Evolutionary conservation across 2,888 invertebrate species (phyloP).

Genomic region (Erebia ligea): DNA sequence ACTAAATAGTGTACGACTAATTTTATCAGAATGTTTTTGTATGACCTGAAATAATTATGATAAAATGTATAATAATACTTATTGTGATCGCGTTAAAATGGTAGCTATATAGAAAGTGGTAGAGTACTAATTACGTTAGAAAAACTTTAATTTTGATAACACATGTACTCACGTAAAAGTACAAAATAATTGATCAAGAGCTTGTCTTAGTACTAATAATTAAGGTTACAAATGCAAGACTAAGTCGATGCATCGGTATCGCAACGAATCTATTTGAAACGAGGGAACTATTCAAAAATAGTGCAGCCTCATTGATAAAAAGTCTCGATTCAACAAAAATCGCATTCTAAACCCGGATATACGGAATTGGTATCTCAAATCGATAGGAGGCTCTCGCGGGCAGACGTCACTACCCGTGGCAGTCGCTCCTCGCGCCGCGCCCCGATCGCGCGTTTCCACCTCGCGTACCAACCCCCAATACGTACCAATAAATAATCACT

Average conservation of each 20-base stretch:
- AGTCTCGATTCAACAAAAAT: constrained; percentile 27
- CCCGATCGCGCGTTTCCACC: constrained; percentile 57
- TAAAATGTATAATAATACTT: too few species aligned
- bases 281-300: not conserved
- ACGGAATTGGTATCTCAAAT: constrained; percentile 38
- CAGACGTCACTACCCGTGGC: constrained; percentile 50
- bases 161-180: too few species aligned
- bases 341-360: constrained; percentile 15
- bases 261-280: not conserved
- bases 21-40: not conserved
- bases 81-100: too few species aligned
- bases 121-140: too few species aligned
- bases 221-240: not conserved
- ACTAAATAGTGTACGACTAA: not conserved
- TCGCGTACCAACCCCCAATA: constrained; percentile 42
- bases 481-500: constrained; percentile 48
- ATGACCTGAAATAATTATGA: not conserved
- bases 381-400: constrained; percentile 45
- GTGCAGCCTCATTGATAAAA: not conserved
- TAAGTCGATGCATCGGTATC: not conserved
- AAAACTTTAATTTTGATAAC: too few species aligned
- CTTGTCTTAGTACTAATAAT: not conserved
- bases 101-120: too few species aligned
- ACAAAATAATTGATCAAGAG: not conserved
- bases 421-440: constrained; percentile 64